Conservation (phyloP, 1,140 invertebrate species). For the Mizuhopecten yessoensis region DNA sequence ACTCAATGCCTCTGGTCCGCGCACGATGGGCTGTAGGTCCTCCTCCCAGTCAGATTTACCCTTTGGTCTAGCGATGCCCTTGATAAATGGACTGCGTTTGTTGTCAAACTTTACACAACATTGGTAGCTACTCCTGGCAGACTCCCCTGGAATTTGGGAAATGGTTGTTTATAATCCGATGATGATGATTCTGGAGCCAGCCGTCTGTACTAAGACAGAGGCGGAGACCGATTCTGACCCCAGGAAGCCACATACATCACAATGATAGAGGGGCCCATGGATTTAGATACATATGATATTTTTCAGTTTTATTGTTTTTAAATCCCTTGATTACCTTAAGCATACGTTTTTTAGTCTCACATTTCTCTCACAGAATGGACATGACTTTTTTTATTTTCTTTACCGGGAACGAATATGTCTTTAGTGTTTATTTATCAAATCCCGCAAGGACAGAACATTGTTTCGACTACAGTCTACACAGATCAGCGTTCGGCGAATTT, state of each 20-base stretch:
- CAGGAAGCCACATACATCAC: constrained; percentile 17
- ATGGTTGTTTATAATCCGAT: constrained; percentile 34
- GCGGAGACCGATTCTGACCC: constrained; percentile 13
- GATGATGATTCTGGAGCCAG: constrained; percentile 5
- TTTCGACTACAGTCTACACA: background rate
- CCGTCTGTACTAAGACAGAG: constrained; percentile 14
- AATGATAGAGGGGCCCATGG: background rate
- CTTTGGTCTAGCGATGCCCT: constrained; percentile 31
- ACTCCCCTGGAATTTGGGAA: background rate
- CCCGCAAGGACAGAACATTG: background rate
- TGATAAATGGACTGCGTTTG: constrained; percentile 6
- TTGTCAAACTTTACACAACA: constrained; percentile 34
- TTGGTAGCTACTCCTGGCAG: background rate
- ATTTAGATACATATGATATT: constrained; percentile 16
- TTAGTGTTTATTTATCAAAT: background rate
- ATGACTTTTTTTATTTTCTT: background rate
- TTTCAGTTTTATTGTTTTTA: constrained; percentile 29
- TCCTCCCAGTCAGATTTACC: background rate
- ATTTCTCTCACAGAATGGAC: background rate
- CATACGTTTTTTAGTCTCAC: background rate
- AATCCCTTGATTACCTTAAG: constrained; percentile 15
- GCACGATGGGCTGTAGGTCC: background rate
- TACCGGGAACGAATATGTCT: background rate
- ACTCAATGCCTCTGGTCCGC: background rate
- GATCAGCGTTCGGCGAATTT: background rate